phyloP scores from a whole-genome alignment of 2,888 invertebrate species.

The Geophilus truncorum region DNA sequence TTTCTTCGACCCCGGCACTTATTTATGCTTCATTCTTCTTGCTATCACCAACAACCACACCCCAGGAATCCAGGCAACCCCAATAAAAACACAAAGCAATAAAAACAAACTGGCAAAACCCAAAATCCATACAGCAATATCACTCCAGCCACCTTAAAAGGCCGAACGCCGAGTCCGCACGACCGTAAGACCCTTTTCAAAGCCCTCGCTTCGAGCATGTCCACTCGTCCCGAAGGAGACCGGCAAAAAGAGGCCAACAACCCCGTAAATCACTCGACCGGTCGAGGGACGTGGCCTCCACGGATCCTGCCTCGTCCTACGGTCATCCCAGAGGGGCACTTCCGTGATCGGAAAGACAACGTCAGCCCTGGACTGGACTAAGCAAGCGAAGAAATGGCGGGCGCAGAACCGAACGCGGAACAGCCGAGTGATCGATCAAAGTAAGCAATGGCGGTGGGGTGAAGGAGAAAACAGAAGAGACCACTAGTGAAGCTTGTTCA shows the following conservation, averaged over 20 bases:
- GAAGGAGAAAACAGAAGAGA: neutral
- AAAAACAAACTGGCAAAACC: neutral
- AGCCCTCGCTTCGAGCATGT: neutral
- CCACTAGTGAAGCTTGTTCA: neutral
- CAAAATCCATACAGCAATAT: conserved; percentile 1
- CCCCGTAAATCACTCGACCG: conserved; percentile 16
- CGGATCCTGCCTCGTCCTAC: neutral
- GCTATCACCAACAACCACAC: too few relatives aligned
- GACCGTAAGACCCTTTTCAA: neutral
- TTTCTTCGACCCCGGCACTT: too few relatives aligned
- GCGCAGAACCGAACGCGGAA: neutral
- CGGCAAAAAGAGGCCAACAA: neutral
- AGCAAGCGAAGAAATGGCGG: neutral
- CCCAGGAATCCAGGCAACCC: too few relatives aligned
- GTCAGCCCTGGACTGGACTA: too few relatives aligned
- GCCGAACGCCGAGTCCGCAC: neutral
- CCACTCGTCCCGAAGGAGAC: neutral
- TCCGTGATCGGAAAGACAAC: neutral
- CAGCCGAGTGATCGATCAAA: conserved; percentile 3
- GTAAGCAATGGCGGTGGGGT: neutral
- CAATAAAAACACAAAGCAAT: neutral
- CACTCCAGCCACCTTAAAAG: neutral
- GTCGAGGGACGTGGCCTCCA: neutral
- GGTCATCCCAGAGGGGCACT: neutral
- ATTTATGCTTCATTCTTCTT: too few relatives aligned